Base-by-base conservation (phyloP, 2,113 vertebrate genomes). In the Peromyscus maniculatus region DNA sequence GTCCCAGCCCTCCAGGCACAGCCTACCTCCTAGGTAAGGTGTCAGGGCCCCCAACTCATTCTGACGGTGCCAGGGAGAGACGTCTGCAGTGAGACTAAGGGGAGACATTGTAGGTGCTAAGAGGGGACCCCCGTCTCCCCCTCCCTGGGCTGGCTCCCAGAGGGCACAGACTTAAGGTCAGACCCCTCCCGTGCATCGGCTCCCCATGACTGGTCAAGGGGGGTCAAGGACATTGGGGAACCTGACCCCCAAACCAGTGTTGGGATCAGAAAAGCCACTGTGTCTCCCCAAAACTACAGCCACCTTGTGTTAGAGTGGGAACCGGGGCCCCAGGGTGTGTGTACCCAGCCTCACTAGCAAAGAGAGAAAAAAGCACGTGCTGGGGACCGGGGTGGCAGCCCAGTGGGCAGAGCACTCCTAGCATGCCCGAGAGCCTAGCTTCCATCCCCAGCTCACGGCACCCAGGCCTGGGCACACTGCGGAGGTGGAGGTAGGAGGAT, bases 121-220 rank as follows among this genome's bases (percentile, higher is more conserved):
- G 31, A 74, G 82, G 22, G 43, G 72, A 1, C 21, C 31, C 7
- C 31, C 10, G 9, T 36, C 36, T 16, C 55, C 13, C 80, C 28
- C 15, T 52, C 15, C 72, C 1, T 1, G 2, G 52, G 82, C 74
- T 26, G 46, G 64, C 74, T 74, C 75, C 31, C 57, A 3, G 21
- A 5, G 87, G 31, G 36, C 12, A 0, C 52, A 10, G 46, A 17
- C 19, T 10, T 7, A 7, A 3, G 22, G 66, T 33, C 13, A 0
- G 24, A 28, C 3, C 57, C 33, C 13, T 74, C 57, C 92, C 59
- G 1, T 0, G 69, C 69, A 13, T 67, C 78, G 7, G 43, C 78
- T 96, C 79, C 91, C 77, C 77, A 36, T 82, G 82, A 92, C 83
- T 0, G 94, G 91, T 92, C 94, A 90, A 75, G 80, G 86, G 67